Evolutionary conservation across 2,797 vertebrate genomes (phyloP), one percentile per base, ranked within the genome.

Genomic region (Mus caroli): DNA sequence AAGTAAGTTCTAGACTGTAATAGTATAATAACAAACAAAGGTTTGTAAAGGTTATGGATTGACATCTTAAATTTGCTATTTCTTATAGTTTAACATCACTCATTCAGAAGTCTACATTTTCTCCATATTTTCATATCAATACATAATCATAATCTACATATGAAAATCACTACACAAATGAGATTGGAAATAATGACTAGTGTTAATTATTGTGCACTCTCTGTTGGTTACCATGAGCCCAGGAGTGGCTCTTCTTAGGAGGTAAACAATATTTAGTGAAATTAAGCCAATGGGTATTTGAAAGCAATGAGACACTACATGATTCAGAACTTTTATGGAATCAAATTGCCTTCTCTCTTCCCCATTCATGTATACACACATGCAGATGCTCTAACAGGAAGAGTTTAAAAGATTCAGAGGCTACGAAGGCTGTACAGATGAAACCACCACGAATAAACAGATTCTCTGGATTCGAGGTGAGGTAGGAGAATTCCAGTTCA

Each of bases 221-320:
- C 31, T 93, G 0, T 69, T 58, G 77, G 15, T 71, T 92, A 75
- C 15, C 1, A 0, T n/a, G 12, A 1, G 8, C 28, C 11, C 31
- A 3, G 24, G 8, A 94, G 28, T 64, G 20, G 24, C 52, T 77
- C 83, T 91, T 92, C 92, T 96, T 92, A 14, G 62, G 28, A 91
- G 37, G 34, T 76, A 91, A 87, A 54, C 15, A 40, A 8, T n/a
- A 15, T 77, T 91, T 62, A 82, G 5, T 94, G 69, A 24, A 96
- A 50, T 87, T 54, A 77, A 26, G 17, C 10, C 43, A 28, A 56
- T 13, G 15, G 58, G 9, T 52, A 67, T 91, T 78, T 92, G 40
- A 94, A 60, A 89, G 31, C n/a, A 64, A 9, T 11, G 4, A 1
- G 58, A 34, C 64, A 19, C 11, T 67, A 91, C 14, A 88, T 34